These are phyloP conservation scores for Eulimnadia texana DNA, from an alignment of 1,140 invertebrate species.

Conservation along the genomic window DNA sequence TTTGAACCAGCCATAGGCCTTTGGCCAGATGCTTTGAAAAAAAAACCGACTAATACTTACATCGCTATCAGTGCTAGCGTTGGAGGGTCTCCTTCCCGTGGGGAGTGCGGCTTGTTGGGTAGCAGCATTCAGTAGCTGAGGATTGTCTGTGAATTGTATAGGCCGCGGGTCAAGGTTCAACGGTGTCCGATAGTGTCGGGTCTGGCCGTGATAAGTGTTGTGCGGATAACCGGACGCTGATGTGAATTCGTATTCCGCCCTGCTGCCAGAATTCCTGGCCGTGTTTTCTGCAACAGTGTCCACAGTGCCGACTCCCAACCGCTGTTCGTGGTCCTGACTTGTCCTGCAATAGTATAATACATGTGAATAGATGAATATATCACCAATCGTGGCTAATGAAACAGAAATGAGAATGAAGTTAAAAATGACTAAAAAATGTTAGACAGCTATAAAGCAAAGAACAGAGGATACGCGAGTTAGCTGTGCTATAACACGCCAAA, in stretches of 20 bases:
- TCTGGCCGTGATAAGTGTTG: conserved; percentile 81
- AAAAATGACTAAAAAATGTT: too few relatives aligned
- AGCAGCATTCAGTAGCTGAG: conserved; percentile 21
- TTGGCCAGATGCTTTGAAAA: too few relatives aligned
- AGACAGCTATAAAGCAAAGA: too few relatives aligned
- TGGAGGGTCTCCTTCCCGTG: conserved; percentile 44
- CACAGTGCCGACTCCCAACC: background rate
- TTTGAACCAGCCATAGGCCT: too few relatives aligned
- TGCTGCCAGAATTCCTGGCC: background rate
- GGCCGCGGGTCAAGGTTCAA: conserved; percentile 42
- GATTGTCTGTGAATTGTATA: conserved; percentile 48
- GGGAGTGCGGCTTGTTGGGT: conserved; percentile 44
- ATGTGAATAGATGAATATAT: background rate
- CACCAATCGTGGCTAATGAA: background rate
- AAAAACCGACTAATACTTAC: too few relatives aligned
- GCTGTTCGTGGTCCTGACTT: conserved; percentile 6
- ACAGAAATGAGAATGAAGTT: too few relatives aligned
- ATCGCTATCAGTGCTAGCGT: conserved; percentile 43
- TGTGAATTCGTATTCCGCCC: conserved; percentile 40
- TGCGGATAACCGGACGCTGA: conserved; percentile 49
- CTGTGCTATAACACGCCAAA: too few relatives aligned
- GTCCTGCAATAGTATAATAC: background rate
- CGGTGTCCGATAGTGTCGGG: conserved; percentile 54
- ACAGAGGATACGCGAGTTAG: too few relatives aligned
- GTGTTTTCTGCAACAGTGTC: background rate